phyloP scores from a whole-genome alignment of 2,113 vertebrate genomes.

The Spheniscus mendiculus region DNA sequence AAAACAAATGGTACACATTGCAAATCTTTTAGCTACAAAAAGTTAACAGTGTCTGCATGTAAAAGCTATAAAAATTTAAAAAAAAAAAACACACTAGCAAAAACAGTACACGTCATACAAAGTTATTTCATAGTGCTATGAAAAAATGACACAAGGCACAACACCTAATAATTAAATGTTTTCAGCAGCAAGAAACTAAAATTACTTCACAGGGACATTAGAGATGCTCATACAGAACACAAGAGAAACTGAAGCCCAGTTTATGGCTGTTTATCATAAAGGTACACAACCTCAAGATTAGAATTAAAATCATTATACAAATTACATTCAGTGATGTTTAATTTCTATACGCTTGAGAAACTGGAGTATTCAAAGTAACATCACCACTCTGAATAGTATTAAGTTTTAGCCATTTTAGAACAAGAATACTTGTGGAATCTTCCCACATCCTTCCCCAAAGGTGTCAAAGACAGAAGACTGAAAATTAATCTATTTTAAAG shows the following conservation, averaged over 20 bases:
- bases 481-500: neutral
- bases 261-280: neutral
- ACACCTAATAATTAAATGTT: neutral
- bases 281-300: neutral
- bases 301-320: neutral
- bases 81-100: neutral
- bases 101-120: neutral
- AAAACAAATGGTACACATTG: neutral
- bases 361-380: neutral
- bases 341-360: neutral
- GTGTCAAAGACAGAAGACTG: neutral
- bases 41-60: neutral
- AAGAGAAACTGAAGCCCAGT: neutral
- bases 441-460: neutral
- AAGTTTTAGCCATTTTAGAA: neutral
- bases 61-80: neutral
- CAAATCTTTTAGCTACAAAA: neutral
- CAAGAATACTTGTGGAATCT: neutral
- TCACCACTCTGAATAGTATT: neutral
- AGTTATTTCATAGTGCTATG: neutral
- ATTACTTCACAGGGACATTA: neutral
- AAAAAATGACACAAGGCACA: neutral
- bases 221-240: neutral
- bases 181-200: neutral
- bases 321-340: neutral